Evolutionary conservation across 2,797 vertebrate genomes (phyloP), one percentile per base, ranked within the genome.

Genomic region (Octomys mimax): DNA sequence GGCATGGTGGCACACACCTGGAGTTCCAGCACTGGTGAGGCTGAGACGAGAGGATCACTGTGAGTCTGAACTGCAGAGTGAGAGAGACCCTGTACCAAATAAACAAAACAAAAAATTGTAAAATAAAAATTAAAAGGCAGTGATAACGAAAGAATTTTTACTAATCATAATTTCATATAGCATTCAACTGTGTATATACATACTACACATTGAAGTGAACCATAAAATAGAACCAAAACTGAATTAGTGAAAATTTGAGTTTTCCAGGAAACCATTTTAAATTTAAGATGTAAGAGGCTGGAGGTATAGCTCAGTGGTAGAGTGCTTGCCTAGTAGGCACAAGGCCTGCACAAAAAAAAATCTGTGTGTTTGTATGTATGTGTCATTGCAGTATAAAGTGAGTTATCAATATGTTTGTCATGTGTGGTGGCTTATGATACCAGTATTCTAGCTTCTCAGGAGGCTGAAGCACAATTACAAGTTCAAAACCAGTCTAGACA

Each of bases 161-260:
- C 36, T 87, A 84, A 77, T 61, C 92, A 10, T 87, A 64, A 94
- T 94, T 94, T 92, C 36, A 80, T 7, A 42, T 82, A 80, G 14
- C 46, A 39, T 70, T 95, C 49, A 93, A 79, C 10, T 57, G 21
- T 87, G 28, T 68, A 13, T 68, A 68, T 5, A 64, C 26, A 33
- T 57, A 57, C 14, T 42, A 68, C 57, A 16, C 52, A 87, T 22
- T 94, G 68, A 94, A 85, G 79, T 94, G 79, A 94, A 91, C 94
- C 73, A 85, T 66, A 85, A 57, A 57, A 57, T 18, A 57, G 78
- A 92, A 91, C 68, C 82, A 42, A 80, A 92, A 87, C 46, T 62
- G 31, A 89, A 79, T 89, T 93, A 91, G 52, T 95, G 87, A 92
- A 91, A 33, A 78, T 64, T 92, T 24, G 33, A 95, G 31, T 70